Conservation (phyloP, 2,113 vertebrate species). For the Sphyrna mokarran region DNA sequence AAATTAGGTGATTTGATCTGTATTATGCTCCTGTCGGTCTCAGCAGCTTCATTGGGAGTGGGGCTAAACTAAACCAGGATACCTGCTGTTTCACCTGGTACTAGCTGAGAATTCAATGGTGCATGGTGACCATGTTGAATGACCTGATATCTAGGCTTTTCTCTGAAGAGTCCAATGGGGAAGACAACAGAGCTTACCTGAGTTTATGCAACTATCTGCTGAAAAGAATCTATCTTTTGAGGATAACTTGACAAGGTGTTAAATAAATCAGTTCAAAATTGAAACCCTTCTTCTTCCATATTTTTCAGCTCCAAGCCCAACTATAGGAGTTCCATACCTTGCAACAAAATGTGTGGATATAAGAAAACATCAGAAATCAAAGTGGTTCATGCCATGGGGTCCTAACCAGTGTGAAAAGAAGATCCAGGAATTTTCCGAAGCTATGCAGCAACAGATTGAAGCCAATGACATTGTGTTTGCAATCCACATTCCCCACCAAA, state of each 20-base stretch:
- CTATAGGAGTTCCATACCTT: constrained; percentile 66
- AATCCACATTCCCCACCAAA: constrained; percentile 73
- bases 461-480: constrained; percentile 94
- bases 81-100: background rate
- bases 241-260: background rate
- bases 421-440: constrained; percentile 77
- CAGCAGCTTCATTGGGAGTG: background rate
- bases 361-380: constrained; percentile 64
- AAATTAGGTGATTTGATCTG: background rate
- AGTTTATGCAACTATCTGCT: background rate
- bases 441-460: constrained; percentile 73
- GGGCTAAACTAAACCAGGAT: background rate
- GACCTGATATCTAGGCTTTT: background rate
- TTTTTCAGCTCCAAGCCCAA: constrained; percentile 81
- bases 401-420: constrained; percentile 71
- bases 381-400: constrained; percentile 92
- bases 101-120: background rate
- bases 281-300: background rate
- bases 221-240: background rate
- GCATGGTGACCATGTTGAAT: background rate
- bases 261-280: background rate
- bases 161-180: background rate
- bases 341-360: constrained; percentile 86
- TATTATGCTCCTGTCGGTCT: background rate
- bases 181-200: background rate